Conservation (phyloP, 2,113 vertebrate species). For the Gorilla gorilla region DNA sequence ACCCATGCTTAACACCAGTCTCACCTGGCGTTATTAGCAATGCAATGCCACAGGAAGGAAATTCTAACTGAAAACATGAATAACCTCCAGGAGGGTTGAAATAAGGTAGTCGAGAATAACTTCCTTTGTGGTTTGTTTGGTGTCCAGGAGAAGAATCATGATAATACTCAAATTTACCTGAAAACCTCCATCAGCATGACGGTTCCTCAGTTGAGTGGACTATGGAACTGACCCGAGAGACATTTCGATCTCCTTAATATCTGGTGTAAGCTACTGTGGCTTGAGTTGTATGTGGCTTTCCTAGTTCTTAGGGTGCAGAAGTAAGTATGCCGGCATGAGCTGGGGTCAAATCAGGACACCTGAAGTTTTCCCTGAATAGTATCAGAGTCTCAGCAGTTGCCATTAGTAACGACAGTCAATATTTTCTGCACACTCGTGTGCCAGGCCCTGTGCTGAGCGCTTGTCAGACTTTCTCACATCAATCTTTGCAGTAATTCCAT, state of each 20-base stretch:
- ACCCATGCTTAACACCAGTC: neutral
- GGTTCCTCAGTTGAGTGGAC: neutral
- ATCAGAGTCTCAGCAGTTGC: fast-evolving
- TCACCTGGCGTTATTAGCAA: neutral
- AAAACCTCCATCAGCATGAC: neutral
- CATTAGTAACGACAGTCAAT: fast-evolving
- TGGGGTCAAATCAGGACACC: neutral
- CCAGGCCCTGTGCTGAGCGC: neutral
- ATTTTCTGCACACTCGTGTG: neutral
- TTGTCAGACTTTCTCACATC: neutral
- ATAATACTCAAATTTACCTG: neutral
- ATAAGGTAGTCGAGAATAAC: neutral
- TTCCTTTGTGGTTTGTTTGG: neutral
- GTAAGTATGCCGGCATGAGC: neutral
- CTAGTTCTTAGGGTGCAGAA: neutral
- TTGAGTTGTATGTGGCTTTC: neutral
- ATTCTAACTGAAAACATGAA: neutral
- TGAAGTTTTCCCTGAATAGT: fast-evolving
- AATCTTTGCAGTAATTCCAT: neutral
- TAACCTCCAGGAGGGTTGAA: neutral
- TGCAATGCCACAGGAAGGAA: neutral
- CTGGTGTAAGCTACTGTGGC: neutral
- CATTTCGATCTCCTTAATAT: neutral
- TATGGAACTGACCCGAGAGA: neutral
- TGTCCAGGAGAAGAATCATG: neutral